These are phyloP conservation scores for Calvadosia cruxmelitensis DNA, from an alignment of 30 jellyfish, hydroid and myxozoan species.

Conservation along the genomic window DNA sequence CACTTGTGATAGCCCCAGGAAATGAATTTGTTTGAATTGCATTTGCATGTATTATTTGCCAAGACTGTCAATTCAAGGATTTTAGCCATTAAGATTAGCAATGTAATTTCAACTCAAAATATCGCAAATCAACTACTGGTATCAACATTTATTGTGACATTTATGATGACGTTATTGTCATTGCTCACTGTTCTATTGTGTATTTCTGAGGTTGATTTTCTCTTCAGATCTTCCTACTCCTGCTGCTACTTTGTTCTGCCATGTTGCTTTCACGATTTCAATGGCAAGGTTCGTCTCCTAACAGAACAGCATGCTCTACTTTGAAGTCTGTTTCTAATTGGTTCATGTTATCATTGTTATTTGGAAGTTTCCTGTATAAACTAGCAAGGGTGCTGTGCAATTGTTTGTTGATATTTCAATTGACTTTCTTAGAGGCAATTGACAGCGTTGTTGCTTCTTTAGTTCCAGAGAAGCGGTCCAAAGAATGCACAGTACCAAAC, in stretches of 20 bases:
- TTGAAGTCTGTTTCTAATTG: background rate
- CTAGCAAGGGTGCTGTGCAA: background rate
- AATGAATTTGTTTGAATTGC: too few relatives aligned
- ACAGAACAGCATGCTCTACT: background rate
- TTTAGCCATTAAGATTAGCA: too few relatives aligned
- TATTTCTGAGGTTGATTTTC: too few relatives aligned
- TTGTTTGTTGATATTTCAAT: background rate
- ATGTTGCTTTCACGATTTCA: conserved; percentile 86
- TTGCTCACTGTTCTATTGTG: too few relatives aligned
- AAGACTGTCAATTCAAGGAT: too few relatives aligned
- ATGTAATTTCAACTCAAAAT: too few relatives aligned
- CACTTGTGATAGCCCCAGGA: too few relatives aligned
- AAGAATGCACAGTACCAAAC: conserved; percentile 61
- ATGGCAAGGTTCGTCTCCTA: conserved; percentile 44
- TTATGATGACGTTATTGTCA: too few relatives aligned
- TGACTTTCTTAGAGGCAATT: background rate
- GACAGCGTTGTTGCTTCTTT: background rate
- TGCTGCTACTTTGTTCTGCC: conserved; percentile 75
- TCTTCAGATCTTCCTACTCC: conserved; percentile 64
- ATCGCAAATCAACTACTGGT: too few relatives aligned
- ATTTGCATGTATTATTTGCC: too few relatives aligned
- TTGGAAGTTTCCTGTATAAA: background rate
- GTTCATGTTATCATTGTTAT: background rate
- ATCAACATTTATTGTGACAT: too few relatives aligned
- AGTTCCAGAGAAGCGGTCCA: conserved; percentile 59